Evolutionary conservation across 2,797 vertebrate genomes (phyloP).

Genomic region (Mionectes olivaceus): DNA sequence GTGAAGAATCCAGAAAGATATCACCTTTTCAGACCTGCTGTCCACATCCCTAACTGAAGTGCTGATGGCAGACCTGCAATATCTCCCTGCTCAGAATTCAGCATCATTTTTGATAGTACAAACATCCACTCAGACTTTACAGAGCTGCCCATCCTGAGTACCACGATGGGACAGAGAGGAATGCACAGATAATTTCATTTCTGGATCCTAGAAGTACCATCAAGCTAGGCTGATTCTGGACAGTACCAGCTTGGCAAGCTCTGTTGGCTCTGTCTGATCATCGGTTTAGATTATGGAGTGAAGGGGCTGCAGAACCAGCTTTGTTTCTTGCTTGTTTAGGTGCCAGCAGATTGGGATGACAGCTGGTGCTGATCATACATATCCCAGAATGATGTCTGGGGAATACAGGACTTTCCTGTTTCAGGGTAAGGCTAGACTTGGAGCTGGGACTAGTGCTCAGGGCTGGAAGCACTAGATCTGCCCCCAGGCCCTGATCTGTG

Average conservation of each 20-base stretch:
- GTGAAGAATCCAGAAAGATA: not conserved
- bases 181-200: not conserved
- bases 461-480: not conserved
- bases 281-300: not conserved
- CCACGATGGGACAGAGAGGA: not conserved
- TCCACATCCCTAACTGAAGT: not conserved
- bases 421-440: not conserved
- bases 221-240: not conserved
- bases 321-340: not conserved
- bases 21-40: not conserved
- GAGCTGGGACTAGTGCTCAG: not conserved
- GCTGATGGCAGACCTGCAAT: not conserved
- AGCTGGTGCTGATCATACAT: not conserved
- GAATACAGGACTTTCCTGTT: constrained; percentile 26
- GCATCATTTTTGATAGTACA: not conserved
- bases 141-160: not conserved
- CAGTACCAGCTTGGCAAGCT: not conserved
- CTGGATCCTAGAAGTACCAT: not conserved
- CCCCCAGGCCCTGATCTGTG: too few species aligned
- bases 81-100: not conserved
- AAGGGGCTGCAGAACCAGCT: constrained; percentile 27
- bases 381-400: not conserved
- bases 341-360: not conserved
- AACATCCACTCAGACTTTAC: not conserved
- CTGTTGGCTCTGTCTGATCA: not conserved